Base-by-base conservation (phyloP, 2,888 invertebrate species). In the Hybos culiciformis region DNA sequence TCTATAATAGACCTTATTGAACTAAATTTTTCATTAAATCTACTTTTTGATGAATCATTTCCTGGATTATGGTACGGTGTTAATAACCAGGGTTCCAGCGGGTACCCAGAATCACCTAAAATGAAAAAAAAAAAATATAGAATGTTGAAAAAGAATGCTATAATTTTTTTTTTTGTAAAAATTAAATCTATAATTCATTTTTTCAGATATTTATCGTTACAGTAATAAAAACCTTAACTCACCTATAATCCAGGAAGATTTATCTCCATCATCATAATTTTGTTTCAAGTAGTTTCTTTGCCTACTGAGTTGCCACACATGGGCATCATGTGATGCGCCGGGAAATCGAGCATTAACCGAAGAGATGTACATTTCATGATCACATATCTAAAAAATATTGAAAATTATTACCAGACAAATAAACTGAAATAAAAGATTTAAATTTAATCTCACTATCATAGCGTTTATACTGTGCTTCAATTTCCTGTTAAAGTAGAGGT, bases 61-160 rank as follows among this genome's bases (percentile, higher is more conserved):
- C 3, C n/a, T n/a, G 40, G 15, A 39, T 29, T 24, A 7, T 41
- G 24, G 19, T 39, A 45, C 11, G 45, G 45, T 20, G 43, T 46
- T 32, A 46, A 42, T 9, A 46, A 19, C 24, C 31, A 48, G 3
- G 43, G 46, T 17, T 44, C 44, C 29, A 48, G 37, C 1, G 45
- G 32, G 29, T 48, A 48, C 6, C 46, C 48, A 9, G 37, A 34
- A 43, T 45, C 46, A 41, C 45, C 44, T 45, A 21, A 38, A 40
- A 46, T 37, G 23, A 26, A 37, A 8, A 21, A 4, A 19, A 37
- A n/a, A n/a, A n/a, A 37, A 21, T n/a, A 15, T 37, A 14, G n/a
- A 19, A 20, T 20, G 18, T 12, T 3, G 7, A n/a, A n/a, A n/a
- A n/a, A n/a, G n/a, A n/a, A n/a, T n/a, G n/a, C n/a, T 29, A n/a